Conservation (phyloP, 2,888 invertebrate species). For the Periphyllus acericola region DNA sequence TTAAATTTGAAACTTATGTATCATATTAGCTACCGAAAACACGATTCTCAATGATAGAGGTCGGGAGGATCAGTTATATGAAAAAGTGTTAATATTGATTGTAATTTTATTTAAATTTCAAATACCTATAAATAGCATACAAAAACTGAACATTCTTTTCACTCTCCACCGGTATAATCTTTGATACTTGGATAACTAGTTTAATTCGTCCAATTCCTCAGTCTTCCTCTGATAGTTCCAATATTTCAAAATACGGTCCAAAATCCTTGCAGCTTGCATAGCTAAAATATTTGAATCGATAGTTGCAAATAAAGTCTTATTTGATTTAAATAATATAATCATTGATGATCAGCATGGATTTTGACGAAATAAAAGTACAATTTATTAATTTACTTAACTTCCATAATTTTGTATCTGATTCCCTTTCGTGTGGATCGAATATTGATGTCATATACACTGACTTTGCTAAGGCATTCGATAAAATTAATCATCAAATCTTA, state of each 20-base stretch:
- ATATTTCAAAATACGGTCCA: not conserved
- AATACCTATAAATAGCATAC: too few relatives aligned
- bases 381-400: not conserved
- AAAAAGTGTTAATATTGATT: too few relatives aligned
- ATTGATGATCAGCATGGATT: not conserved
- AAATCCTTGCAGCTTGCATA: not conserved
- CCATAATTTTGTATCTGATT: not conserved
- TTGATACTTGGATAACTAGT: too few relatives aligned
- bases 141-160: too few relatives aligned
- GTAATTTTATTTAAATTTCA: too few relatives aligned
- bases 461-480: not conserved
- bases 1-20: too few relatives aligned
- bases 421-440: not conserved
- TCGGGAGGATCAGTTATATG: too few relatives aligned
- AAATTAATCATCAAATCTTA: constrained; percentile 11
- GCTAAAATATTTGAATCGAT: not conserved
- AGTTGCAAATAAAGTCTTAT: constrained; percentile 4
- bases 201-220: too few relatives aligned
- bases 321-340: not conserved
- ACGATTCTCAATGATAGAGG: too few relatives aligned
- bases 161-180: too few relatives aligned
- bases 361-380: too few relatives aligned
- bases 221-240: not conserved
- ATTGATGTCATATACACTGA: not conserved
- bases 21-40: too few relatives aligned